Evolutionary conservation across 2,888 invertebrate species (phyloP).

Genomic region (Colostygia pectinataria): DNA sequence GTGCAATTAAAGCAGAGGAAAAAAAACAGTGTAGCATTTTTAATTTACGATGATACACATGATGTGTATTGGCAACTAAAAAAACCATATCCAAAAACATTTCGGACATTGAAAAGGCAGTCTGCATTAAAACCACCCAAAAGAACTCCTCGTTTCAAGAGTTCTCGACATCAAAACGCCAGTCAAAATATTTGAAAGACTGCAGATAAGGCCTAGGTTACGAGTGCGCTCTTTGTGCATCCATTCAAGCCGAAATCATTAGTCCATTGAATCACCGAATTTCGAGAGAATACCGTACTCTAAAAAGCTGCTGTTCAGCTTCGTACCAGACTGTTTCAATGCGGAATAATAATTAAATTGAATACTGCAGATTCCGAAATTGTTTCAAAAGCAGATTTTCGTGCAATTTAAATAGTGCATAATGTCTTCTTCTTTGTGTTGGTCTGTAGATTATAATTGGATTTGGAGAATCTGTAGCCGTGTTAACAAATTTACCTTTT

Average conservation of each 20-base stretch:
- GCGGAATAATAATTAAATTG: conserved; percentile 36
- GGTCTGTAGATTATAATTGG: conserved; percentile 7
- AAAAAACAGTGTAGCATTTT: too few relatives aligned
- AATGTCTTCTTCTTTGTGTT: conserved; percentile 3
- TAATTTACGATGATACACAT: too few relatives aligned
- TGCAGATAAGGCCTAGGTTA: conserved; percentile 41
- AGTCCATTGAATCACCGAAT: conserved; percentile 75
- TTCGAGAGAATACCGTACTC: conserved; percentile 42
- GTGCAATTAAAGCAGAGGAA: too few relatives aligned
- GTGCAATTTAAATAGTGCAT: conserved; percentile 20
- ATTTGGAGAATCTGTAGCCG: conserved; percentile 1
- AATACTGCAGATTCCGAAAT: conserved; percentile 30
- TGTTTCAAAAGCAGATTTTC: conserved; percentile 24
- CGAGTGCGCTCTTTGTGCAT: conserved; percentile 60
- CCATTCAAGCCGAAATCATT: conserved; percentile 67
- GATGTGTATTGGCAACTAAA: background rate
- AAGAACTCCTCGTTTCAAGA: conserved; percentile 34
- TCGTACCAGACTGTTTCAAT: conserved; percentile 16
- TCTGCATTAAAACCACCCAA: conserved; percentile 20
- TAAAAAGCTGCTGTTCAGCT: conserved; percentile 17
- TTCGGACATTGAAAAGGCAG: conserved; percentile 21
- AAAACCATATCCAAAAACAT: conserved; percentile 17
- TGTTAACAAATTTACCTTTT: too few relatives aligned
- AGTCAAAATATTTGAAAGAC: conserved; percentile 35
- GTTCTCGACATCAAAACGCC: conserved; percentile 36